Percentiles rank a stretch among this genome's conserved stretches.
Evolutionary conservation across 2,113 vertebrate genomes (phyloP).

Genomic region (Eulacestoma nigropectus): DNA sequence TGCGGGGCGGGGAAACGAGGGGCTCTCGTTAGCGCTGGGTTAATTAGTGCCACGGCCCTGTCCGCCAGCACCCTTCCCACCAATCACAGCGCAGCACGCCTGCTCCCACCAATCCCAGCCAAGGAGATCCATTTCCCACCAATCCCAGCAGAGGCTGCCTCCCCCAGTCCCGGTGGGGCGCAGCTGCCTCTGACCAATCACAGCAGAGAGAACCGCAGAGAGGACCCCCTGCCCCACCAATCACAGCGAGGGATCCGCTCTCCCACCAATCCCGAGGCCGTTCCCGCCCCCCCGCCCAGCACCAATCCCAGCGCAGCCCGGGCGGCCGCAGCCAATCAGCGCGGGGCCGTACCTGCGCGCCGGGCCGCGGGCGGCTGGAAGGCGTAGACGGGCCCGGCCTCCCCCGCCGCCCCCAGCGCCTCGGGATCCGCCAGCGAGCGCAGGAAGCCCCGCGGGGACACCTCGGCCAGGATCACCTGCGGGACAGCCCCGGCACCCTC

Average conservation of each 20-base stretch:
- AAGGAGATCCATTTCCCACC: not conserved
- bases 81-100: not conserved
- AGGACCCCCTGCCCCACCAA: not conserved
- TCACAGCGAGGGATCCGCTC: not conserved
- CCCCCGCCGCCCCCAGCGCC: slow-evolving; percentile 78
- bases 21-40: fast-evolving
- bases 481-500: not conserved
- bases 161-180: not conserved
- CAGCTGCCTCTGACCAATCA: not conserved
- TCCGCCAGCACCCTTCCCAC: fast-evolving
- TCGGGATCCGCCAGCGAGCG: slow-evolving; percentile 87
- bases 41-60: not conserved
- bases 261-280: not conserved
- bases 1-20: not conserved
- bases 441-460: slow-evolving; percentile 83
- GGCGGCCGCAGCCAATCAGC: not conserved
- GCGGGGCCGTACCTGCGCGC: slow-evolving; percentile 75
- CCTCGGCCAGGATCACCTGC: slow-evolving; percentile 87
- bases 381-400: slow-evolving; percentile 84
- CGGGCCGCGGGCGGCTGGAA: slow-evolving; percentile 77
- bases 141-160: not conserved
- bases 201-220: too few species aligned
- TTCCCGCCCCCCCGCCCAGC: fast-evolving
- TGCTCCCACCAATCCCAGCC: not conserved
- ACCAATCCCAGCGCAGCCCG: not conserved